Percentiles rank a stretch among this genome's conserved stretches.
Evolutionary conservation across 2,113 vertebrate species (phyloP).

Genomic region (Paracanthobrama guichenoti): DNA sequence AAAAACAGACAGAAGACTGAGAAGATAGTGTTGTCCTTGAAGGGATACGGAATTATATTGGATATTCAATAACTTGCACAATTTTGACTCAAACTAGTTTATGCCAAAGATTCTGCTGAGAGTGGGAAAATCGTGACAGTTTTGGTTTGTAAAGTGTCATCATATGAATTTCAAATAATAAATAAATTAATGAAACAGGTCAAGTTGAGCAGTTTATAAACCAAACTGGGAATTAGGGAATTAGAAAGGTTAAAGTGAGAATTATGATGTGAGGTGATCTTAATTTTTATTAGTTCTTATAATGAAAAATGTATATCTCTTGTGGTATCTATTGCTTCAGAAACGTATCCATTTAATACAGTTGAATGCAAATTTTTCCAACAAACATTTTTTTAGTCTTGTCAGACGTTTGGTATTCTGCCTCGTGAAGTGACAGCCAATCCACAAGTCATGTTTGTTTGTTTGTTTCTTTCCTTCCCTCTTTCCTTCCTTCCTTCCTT

Average conservation of each 20-base stretch:
- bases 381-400: conserved; percentile 45
- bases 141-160: conserved; percentile 21
- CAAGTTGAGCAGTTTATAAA: not conserved
- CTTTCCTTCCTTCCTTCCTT: no score
- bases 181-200: not conserved
- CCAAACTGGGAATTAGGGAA: not conserved
- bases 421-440: not conserved
- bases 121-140: not conserved
- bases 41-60: not conserved
- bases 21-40: conserved; percentile 13
- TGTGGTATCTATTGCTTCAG: conserved; percentile 41
- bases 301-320: conserved; percentile 28
- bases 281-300: conserved; percentile 3
- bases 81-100: not conserved
- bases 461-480: no score
- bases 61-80: not conserved
- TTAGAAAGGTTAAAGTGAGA: not conserved
- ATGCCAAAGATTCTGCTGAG: not conserved
- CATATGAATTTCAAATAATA: conserved; percentile 15
- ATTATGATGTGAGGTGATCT: conserved; percentile 18
- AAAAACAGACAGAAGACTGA: conserved; percentile 28
- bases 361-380: conserved; percentile 67
- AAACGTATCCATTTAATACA: conserved; percentile 55
- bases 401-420: not conserved
- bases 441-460: not conserved